phyloP scores from a whole-genome alignment of 2,797 vertebrate genomes.

The Lepilemur septentrionalis region DNA sequence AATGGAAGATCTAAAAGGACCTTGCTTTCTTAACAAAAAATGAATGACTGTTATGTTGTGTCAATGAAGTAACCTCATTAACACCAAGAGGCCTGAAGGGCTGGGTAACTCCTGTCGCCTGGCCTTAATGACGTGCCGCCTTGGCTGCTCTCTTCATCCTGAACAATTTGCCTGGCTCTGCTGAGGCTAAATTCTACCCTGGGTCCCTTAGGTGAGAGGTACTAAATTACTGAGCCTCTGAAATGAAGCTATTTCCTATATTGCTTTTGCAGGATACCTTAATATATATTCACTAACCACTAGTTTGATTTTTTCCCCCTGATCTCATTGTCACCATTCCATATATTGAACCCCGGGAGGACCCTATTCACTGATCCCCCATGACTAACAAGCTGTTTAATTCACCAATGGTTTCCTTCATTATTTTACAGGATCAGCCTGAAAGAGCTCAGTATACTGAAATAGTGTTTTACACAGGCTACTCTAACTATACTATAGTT shows the following conservation, averaged over 20 bases:
- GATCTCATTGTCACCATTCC: constrained; percentile 71
- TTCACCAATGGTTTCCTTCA: constrained; percentile 77
- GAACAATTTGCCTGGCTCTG: constrained; percentile 71
- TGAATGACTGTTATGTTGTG: neutral
- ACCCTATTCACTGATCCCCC: constrained; percentile 66
- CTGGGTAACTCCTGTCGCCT: neutral
- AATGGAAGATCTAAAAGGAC: neutral
- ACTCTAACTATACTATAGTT: constrained; percentile 38
- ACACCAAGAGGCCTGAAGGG: neutral
- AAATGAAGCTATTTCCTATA: constrained; percentile 72
- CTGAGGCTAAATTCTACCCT: constrained; percentile 63
- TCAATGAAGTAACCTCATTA: neutral
- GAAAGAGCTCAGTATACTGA: constrained; percentile 69
- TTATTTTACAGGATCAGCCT: constrained; percentile 74
- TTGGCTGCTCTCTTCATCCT: constrained; percentile 37
- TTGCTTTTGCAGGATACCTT: constrained; percentile 67
- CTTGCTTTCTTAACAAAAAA: neutral
- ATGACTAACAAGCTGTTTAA: constrained; percentile 82
- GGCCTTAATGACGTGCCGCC: neutral
- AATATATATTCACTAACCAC: constrained; percentile 73
- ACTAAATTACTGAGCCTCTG: constrained; percentile 66
- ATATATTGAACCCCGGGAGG: constrained; percentile 74
- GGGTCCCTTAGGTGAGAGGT: constrained; percentile 58
- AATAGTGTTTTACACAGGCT: constrained; percentile 64
- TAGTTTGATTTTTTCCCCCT: constrained; percentile 69